Base-by-base conservation (phyloP, 2,797 vertebrate genomes). In the Psittacula derbiana region DNA sequence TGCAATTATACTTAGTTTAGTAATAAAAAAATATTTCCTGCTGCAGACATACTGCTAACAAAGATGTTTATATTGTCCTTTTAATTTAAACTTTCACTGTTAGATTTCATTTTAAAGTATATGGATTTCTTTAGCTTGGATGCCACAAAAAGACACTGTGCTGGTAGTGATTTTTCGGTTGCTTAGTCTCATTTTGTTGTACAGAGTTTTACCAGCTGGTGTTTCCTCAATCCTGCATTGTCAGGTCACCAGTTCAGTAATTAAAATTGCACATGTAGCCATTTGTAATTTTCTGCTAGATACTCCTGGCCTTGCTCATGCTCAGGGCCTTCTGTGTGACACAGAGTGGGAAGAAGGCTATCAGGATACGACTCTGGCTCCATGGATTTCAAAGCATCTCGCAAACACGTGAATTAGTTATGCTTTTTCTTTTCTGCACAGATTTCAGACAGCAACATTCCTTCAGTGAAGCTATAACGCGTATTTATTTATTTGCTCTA, bases 241-340 rank as follows among this genome's bases (percentile, higher is more conserved):
- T 88, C 88, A 76, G 91, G 86, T 93, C 95, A 88, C 11, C 60
- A 57, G 85, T 90, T 96, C 80, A 61, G 93, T 95, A 92, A 95
- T 93, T 95, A 92, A 92, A 92, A 81, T 86, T 66, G 92, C 91
- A 91, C 82, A 40, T 93, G 91, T 53, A 93, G 73, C 90, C 70
- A 75, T 79, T 92, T 86, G 87, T 90, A 86, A 94, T 91, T 81
- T 90, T 92, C 71, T 88, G 83, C 83, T 86, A 47, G 78, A 49
- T 64, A 30, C 53, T 91, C 73, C 66, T 88, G 94, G 71, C 80
- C 93, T 38, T 47, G 66, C 82, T 95, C 6, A 4, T 33, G 66
- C 80, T 92, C 62, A 28, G 55, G 72, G 83, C 47, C 36, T 14
- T 75, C 62, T 18, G 0, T 15, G 20, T 79, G 80, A 55, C 86